phyloP scores from a whole-genome alignment of 2,888 invertebrate species.

The Caenorhabditis sp. region DNA sequence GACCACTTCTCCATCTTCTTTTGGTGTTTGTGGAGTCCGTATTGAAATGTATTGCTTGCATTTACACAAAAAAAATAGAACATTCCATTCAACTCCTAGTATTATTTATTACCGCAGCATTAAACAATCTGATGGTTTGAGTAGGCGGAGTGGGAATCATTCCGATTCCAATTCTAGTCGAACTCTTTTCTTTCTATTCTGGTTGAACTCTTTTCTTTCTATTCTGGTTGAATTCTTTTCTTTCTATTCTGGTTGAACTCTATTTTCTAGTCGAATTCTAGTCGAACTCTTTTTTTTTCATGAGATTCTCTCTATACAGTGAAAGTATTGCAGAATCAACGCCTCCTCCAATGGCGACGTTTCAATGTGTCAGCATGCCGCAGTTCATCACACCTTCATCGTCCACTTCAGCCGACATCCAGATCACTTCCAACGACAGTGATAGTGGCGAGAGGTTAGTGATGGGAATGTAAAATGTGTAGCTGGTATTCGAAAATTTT shows the following conservation, averaged over 20 bases:
- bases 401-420: constrained; percentile 53
- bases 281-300: background rate
- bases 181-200: background rate
- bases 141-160: constrained; percentile 7
- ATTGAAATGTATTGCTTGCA: constrained; percentile 24
- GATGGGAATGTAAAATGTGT: background rate
- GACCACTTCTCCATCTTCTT: constrained; percentile 45
- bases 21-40: constrained; percentile 19
- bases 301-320: background rate
- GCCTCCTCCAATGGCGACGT: constrained; percentile 40
- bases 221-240: too few relatives aligned
- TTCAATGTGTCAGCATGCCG: constrained; percentile 36
- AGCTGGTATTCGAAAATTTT: too few relatives aligned
- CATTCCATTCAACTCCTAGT: background rate
- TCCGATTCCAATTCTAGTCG: background rate
- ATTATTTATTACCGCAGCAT: too few relatives aligned
- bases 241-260: too few relatives aligned
- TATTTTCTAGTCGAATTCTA: background rate
- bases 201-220: too few relatives aligned
- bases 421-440: constrained; percentile 53
- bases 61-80: constrained; percentile 9
- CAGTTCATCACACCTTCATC: constrained; percentile 63
- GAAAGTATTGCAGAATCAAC: constrained; percentile 19
- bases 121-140: constrained; percentile 16
- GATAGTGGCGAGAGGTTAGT: constrained; percentile 56